A percentile compares a stretch with the other conserved stretches of the same genome.
Conservation (phyloP, 2,797 vertebrate genomes). For the Phylloscopus collybita region DNA sequence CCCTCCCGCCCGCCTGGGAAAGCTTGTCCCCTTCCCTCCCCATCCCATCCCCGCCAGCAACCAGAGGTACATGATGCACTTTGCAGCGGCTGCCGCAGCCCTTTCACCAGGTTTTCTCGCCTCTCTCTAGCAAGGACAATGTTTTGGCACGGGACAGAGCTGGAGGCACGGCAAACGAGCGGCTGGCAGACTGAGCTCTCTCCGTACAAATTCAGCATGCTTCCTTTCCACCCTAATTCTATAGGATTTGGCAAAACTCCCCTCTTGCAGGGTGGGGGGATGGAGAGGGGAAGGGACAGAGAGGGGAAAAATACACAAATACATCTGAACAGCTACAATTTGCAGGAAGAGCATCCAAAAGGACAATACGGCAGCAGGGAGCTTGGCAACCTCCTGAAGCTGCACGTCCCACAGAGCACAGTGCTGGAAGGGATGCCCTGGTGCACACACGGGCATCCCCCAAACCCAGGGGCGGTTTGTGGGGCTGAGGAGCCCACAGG, state of each 20-base stretch:
- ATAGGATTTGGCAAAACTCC: background rate
- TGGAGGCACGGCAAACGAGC: background rate
- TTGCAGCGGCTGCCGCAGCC: conserved; percentile 21
- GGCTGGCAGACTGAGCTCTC: background rate
- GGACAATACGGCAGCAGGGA: background rate
- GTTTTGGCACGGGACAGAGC: background rate
- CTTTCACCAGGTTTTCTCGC: conserved; percentile 24
- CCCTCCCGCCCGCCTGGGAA: conserved; percentile 47
- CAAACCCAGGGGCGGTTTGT: background rate
- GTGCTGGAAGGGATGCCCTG: background rate
- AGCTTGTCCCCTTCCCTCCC: conserved; percentile 60
- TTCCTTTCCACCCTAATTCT: conserved; percentile 7
- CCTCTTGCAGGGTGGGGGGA: background rate
- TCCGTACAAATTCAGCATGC: background rate
- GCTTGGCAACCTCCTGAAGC: conserved; percentile 3
- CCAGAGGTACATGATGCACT: conserved; percentile 51
- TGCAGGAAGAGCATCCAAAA: conserved; percentile 14
- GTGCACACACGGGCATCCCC: background rate
- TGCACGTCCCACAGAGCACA: rapidly evolving
- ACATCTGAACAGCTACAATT: background rate
- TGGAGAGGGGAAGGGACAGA: background rate
- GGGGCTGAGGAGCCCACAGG: rapidly evolving
- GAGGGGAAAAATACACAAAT: background rate
- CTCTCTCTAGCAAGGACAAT: background rate
- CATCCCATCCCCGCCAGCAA: conserved; percentile 46